Evolutionary conservation across 1,140 invertebrate genomes (phyloP), one percentile per base, ranked within the genome.

Genomic region (Ips nitidus): DNA sequence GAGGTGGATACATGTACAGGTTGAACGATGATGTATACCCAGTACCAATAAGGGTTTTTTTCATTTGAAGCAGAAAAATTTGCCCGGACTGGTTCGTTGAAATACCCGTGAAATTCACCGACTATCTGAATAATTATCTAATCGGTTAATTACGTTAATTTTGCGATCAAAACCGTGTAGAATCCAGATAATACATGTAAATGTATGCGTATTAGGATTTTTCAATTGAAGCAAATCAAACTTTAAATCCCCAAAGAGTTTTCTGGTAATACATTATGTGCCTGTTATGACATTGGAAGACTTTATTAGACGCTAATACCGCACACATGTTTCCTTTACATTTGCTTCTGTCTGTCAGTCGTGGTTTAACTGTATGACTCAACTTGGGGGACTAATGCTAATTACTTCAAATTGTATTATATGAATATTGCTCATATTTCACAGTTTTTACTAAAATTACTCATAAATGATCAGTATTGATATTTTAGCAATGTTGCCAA

Each of bases 251-350:
- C 22, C 22, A 22, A 22, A 22, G 22, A 22, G 22, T 22, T 22
- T 22, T 22, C 22, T 22, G 22, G 22, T 22, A 22, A 22, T 22
- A 22, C 22, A 8, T 56, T 36, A 56, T 38, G 7, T 36, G 7
- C 22, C 38, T 56, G 38, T 56, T 56, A 56, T 56, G 53, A 56
- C 53, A 56, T 38, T 56, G 38, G 53, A 39, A 56, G 38, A 56
- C 22, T 56, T 56, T 56, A 56, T 56, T 56, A 56, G 53, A 37
- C 53, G 38, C 2, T 56, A 56, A 56, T 22, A 7, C 53, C 53
- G 39, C 53, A 56, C 53, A 56, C 53, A 39, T 56, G 53, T 40
- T n/a, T 56, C 37, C 37, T 38, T n/a, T 7, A 36, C 53, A 56
- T 7, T 56, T 56, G 53, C 38, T 3, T 56, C 53, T 56, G 53